Base-by-base conservation (phyloP, 2,888 invertebrate species). In the Congeria kusceri region DNA sequence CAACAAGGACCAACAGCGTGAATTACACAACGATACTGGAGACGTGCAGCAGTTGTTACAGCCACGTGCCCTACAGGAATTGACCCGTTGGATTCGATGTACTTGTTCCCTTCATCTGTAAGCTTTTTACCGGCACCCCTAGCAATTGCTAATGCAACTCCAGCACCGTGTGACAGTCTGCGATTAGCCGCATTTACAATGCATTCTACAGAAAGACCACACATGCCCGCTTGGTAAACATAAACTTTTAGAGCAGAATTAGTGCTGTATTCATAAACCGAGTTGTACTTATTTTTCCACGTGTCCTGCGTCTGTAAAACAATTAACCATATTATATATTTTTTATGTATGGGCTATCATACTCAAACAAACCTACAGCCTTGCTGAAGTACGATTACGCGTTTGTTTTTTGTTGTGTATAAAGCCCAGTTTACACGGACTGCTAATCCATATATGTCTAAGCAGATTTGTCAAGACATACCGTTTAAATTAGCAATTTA, bases 141-240 rank as follows among this genome's bases (percentile, higher is more conserved):
- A 39, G 64, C 72, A 25, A 72, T 72, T 9, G 29, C 65, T 7
- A 29, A 9, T 4, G 64, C 64, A 23, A 72, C 56, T 1, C 72
- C 72, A 15, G 56, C 65, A 5, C 64, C 65, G 56, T 72, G 72
- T 18, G 28, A 44, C 27, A 72, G 20, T 18, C 3, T 56, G 15
- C 57, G 64, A 72, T 72, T 72, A 18, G 72, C 65, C 27, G 64
- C 72, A 65, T 65, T 65, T 23, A 72, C 72, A 44, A 72, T 72
- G 23, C 59, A 57, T 23, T 72, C 72, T 15, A 72, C 72, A 7
- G 3, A 13, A 5, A 65, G 57, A 25, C 3, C 64, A 15, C 46
- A 13, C 13, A 72, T 64, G 46, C 62, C n/a, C 27, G 68, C 69
- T 29, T 29, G 15, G 62, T 58, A 74, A 7, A 78, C 73, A 39